phyloP scores from a whole-genome alignment of 2,888 invertebrate species.

The Gisinianus flammeolus region DNA sequence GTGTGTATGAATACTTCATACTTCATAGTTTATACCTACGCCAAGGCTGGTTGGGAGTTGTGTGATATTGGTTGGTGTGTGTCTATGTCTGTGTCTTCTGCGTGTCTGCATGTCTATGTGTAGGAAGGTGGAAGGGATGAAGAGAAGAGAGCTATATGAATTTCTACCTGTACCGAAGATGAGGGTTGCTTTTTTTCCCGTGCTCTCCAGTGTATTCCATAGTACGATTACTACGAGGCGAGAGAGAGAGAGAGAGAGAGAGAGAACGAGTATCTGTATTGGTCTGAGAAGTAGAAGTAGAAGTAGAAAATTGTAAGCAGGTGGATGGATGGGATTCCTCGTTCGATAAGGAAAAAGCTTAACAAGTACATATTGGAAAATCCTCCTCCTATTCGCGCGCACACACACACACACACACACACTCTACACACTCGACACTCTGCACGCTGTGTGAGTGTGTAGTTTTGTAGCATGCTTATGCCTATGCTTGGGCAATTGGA shows the following conservation, averaged over 20 bases:
- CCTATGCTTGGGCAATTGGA: background rate
- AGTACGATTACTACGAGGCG: background rate
- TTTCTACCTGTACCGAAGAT: slow-evolving; percentile 17
- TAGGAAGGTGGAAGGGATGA: background rate
- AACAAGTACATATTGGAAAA: background rate
- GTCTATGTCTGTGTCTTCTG: background rate
- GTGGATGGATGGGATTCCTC: slow-evolving; percentile 26
- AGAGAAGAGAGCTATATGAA: background rate
- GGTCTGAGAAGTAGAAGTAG: background rate
- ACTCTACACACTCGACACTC: background rate
- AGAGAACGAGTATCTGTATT: too few species aligned
- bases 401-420: background rate
- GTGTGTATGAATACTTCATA: too few species aligned
- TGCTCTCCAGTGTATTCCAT: background rate
- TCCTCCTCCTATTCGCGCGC: background rate
- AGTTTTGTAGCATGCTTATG: background rate
- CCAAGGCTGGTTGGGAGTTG: background rate
- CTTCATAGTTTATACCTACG: background rate
- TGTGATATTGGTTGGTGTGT: background rate
- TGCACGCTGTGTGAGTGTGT: background rate
- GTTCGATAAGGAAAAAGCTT: background rate
- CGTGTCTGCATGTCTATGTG: too few species aligned
- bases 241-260: too few species aligned
- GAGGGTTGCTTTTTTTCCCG: slow-evolving; percentile 23
- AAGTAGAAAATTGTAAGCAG: slow-evolving; percentile 13